Base-by-base conservation (phyloP, 2,113 vertebrate genomes). In the Merops nubicus region DNA sequence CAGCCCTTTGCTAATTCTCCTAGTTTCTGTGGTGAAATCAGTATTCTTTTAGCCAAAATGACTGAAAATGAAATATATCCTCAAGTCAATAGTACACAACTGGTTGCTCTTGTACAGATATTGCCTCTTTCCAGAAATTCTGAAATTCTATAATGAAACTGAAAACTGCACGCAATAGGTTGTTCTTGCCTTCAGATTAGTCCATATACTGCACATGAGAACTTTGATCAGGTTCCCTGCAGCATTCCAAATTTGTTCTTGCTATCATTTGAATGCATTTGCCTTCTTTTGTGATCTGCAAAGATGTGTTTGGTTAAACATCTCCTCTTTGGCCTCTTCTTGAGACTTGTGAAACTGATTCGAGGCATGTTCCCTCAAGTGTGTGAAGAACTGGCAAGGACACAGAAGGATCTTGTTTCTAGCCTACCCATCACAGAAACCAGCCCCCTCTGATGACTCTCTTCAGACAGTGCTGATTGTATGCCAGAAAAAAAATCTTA, bases 401-500 rank as follows among this genome's bases (percentile, higher is more conserved):
- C 72, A 60, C n/a, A 43, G 50, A 50, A 82, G 89, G 68, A 45
- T 31, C 42, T 60, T 84, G 47, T 78, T 88, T 92, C 62, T 67
- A 1, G 31, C 19, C 36, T 64, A 15, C 60, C 51, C 40, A 42
- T 70, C 59, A 47, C 17, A 60, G 59, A 72, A 92, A 51, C 25
- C 11, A 38, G 68, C 23, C 47, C 33, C 17, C 63, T 75, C 31
- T 82, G 57, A 62, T 91, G 53, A 70, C 33, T 96, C 82, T 59
- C 88, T 85, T 74, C 50, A 89, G 88, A 67, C 74, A 70, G 23
- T 57, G 53, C 69, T 91, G 69, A 64, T 70, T 2, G 2, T 42
- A 34, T 68, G 93, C 88, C 91, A 85, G 85, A 79, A 88, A 74
- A 43, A 72, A 74, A 54, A 8, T 68, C 47, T 69, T 50, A 51